Percentiles rank a stretch among this genome's conserved stretches.
These are phyloP conservation scores for Danaus melanippus DNA, from an alignment of 1,140 invertebrate species.

Conservation along the genomic window DNA sequence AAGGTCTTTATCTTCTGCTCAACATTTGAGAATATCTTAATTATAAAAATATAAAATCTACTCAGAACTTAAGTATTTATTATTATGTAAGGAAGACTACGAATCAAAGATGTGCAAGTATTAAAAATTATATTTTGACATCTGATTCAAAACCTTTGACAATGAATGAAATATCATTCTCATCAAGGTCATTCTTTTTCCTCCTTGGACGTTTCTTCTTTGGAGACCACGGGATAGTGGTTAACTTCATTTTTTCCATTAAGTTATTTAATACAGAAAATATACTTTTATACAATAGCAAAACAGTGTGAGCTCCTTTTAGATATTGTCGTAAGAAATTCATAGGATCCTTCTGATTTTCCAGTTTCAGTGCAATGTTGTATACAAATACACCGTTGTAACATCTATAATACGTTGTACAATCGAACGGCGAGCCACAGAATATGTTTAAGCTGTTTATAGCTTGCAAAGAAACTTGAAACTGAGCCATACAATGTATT, in stretches of 20 bases:
- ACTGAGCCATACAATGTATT: constrained; percentile 80
- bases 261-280: constrained; percentile 36
- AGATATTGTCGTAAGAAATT: constrained; percentile 71
- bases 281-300: constrained; percentile 61
- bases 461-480: constrained; percentile 79
- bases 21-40: too few species aligned
- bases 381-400: constrained; percentile 84
- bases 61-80: too few species aligned
- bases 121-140: constrained; percentile 41
- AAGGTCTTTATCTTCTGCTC: too few species aligned
- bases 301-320: constrained; percentile 66
- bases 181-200: constrained; percentile 32
- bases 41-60: too few species aligned
- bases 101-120: not conserved
- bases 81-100: too few species aligned
- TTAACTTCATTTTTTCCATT: constrained; percentile 36
- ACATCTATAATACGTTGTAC: constrained; percentile 71
- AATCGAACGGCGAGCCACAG: constrained; percentile 72
- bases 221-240: constrained; percentile 22
- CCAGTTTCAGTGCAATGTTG: constrained; percentile 77
- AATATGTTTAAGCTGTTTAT: constrained; percentile 77
- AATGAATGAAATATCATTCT: constrained; percentile 39
- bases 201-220: constrained; percentile 35
- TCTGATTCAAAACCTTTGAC: constrained; percentile 55
- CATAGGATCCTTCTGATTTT: constrained; percentile 67